Conservation (phyloP, 2,888 invertebrate species). For the Cremastinae sp. region DNA sequence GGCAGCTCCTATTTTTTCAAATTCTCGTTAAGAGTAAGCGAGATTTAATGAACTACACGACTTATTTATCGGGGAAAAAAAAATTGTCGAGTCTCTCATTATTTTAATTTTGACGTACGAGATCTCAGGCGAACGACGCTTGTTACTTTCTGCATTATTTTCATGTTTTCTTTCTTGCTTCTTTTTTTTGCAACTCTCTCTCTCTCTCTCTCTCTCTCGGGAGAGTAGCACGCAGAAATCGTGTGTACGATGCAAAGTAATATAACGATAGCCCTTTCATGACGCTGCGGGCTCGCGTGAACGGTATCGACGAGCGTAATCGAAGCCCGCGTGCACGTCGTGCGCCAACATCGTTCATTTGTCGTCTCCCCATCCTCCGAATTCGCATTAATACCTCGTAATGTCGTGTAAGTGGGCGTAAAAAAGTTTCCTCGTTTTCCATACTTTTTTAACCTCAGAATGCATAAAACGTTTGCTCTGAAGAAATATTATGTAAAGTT, state of each 20-base stretch:
- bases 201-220: slow-evolving; percentile 20
- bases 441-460: too few species aligned
- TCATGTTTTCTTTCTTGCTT: slow-evolving; percentile 2
- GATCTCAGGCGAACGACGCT: slow-evolving; percentile 20
- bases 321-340: slow-evolving; percentile 59
- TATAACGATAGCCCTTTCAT: slow-evolving; percentile 44
- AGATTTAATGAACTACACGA: slow-evolving; percentile 6
- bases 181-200: slow-evolving; percentile 15
- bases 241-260: slow-evolving; percentile 15
- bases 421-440: too few species aligned
- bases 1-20: too few species aligned
- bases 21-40: slow-evolving; percentile 30
- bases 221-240: slow-evolving; percentile 38
- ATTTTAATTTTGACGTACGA: slow-evolving; percentile 29
- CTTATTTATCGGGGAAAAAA: too few species aligned
- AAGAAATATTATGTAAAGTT: too few species aligned
- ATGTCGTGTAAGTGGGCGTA: too few species aligned
- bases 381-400: slow-evolving; percentile 18
- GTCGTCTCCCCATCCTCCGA: slow-evolving; percentile 15
- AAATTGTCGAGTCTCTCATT: slow-evolving; percentile 15
- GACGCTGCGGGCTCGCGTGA: slow-evolving; percentile 50
- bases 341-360: slow-evolving; percentile 38
- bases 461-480: too few species aligned
- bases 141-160: neutral
- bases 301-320: slow-evolving; percentile 67